Evolutionary conservation across 2,113 vertebrate species (phyloP).

Genomic region (Istiophorus platypterus): DNA sequence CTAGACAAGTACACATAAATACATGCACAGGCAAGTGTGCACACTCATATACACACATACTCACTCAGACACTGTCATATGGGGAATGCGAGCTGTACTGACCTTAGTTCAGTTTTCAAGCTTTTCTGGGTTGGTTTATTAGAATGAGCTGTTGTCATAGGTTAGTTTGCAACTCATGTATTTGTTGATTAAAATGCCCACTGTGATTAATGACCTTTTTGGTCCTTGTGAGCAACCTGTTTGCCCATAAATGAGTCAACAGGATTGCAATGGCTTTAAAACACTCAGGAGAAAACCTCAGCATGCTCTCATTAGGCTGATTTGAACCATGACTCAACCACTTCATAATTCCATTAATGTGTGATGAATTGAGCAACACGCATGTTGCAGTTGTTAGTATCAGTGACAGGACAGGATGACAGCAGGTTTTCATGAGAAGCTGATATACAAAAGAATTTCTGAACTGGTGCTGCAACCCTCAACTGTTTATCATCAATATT

Average conservation of each 20-base stretch:
- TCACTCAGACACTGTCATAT: conserved; percentile 22
- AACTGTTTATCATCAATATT: too few species aligned
- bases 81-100: conserved; percentile 5
- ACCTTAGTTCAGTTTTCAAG: not conserved
- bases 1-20: conserved; percentile 34
- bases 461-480: too few species aligned
- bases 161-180: conserved; percentile 22
- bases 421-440: too few species aligned
- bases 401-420: too few species aligned
- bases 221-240: not conserved
- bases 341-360: not conserved
- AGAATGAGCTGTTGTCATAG: conserved; percentile 39
- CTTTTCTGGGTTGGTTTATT: conserved; percentile 27
- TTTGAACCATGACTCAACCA: not conserved
- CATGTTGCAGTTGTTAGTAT: not conserved
- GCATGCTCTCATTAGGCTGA: not conserved
- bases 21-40: not conserved
- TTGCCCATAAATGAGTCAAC: conserved; percentile 32
- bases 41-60: not conserved
- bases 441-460: too few species aligned
- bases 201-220: conserved; percentile 32
- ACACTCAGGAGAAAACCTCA: not conserved
- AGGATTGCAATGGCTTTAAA: conserved; percentile 1
- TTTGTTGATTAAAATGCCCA: conserved; percentile 28
- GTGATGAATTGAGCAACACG: too few species aligned